Conservation (phyloP, 2,797 vertebrate genomes). For the Manis javanica region DNA sequence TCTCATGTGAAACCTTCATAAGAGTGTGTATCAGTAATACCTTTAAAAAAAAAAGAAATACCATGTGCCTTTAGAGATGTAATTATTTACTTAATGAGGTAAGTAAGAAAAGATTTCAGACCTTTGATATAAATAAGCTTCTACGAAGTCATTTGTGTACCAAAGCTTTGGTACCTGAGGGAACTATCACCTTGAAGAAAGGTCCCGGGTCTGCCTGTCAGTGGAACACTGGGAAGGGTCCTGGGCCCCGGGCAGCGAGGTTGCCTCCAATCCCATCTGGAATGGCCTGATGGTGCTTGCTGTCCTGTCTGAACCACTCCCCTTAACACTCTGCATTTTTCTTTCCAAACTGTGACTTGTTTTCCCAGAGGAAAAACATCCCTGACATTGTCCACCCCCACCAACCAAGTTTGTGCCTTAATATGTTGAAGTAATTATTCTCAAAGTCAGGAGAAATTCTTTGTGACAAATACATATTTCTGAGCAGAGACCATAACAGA, state of each 20-base stretch:
- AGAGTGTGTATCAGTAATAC: no score
- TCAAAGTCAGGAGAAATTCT: background rate
- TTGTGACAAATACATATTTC: background rate
- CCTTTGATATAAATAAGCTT: background rate
- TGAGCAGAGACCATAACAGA: background rate
- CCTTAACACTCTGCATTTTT: background rate
- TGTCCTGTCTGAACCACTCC: background rate
- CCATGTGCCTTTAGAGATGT: background rate
- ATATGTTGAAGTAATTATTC: background rate
- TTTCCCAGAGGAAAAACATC: slow-evolving; percentile 16
- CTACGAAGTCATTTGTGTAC: background rate
- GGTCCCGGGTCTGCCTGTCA: background rate
- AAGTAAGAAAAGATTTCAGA: background rate
- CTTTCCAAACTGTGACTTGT: background rate
- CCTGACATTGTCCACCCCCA: background rate
- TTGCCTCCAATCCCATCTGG: background rate
- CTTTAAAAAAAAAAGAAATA: no score
- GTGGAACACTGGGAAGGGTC: background rate
- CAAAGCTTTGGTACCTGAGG: background rate
- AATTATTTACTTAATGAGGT: background rate
- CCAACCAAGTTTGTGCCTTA: background rate
- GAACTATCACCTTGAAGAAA: background rate
- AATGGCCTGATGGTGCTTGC: background rate
- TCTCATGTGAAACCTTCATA: no score
- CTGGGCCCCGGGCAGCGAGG: rapidly evolving